Percentiles rank a stretch among this genome's conserved stretches.
Evolutionary conservation across 92 coral and sea anemone genomes (phyloP).

Genomic region (Parazoanthus darwini): DNA sequence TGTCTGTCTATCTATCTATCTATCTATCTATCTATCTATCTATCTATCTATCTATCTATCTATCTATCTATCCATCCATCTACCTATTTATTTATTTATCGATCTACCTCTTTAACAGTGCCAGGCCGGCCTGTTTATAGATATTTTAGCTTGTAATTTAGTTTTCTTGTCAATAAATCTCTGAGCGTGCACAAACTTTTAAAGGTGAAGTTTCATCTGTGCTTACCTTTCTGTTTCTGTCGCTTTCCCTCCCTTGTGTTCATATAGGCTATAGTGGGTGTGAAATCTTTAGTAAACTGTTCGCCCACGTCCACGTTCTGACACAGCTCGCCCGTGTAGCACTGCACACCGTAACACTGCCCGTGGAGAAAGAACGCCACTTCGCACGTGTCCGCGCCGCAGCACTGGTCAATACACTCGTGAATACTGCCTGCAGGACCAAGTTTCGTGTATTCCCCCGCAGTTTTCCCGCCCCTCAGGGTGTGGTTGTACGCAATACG

Average conservation of each 20-base stretch:
- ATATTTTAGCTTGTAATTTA: too few species aligned
- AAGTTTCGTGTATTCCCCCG: constrained; percentile 80
- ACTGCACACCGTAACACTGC: constrained; percentile 85
- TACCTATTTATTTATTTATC: too few species aligned
- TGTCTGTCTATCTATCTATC: too few species aligned
- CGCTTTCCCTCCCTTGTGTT: constrained; percentile 73
- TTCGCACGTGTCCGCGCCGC: constrained; percentile 76
- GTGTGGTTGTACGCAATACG: constrained; percentile 86
- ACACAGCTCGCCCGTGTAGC: constrained; percentile 93
- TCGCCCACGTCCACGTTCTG: constrained; percentile 72
- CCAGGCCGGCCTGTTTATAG: too few species aligned
- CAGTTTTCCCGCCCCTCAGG: constrained; percentile 87
- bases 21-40: too few species aligned
- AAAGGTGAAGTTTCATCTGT: too few species aligned
- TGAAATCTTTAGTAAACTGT: constrained; percentile 57
- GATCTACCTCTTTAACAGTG: too few species aligned
- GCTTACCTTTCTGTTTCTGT: constrained; percentile 78
- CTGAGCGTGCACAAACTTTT: too few species aligned
- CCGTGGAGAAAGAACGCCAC: constrained; percentile 79
- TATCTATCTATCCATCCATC: too few species aligned
- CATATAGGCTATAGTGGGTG: constrained; percentile 84
- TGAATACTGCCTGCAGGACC: constrained; percentile 79
- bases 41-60: too few species aligned
- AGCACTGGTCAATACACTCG: constrained; percentile 91
- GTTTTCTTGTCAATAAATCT: too few species aligned